Conservation (phyloP, 2,888 invertebrate species). For the Erebia epiphron region DNA sequence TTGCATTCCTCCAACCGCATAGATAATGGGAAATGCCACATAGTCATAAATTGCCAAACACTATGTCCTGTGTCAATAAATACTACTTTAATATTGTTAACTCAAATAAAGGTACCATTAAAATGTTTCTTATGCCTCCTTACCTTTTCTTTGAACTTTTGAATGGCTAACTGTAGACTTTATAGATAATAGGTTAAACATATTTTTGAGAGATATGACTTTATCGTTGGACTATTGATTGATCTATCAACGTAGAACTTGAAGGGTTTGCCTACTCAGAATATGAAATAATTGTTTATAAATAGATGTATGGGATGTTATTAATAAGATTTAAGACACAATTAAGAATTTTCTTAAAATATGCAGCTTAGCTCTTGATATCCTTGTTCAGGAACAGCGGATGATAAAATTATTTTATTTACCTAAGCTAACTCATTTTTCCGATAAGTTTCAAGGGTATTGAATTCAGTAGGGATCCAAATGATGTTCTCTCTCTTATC, state of each 20-base stretch:
- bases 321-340: too few species aligned
- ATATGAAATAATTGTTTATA: too few species aligned
- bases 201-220: neutral
- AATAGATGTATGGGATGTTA: too few species aligned
- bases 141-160: neutral
- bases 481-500: too few species aligned
- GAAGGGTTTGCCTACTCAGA: too few species aligned
- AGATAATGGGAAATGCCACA: constrained; percentile 75
- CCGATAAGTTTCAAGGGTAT: too few species aligned
- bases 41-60: constrained; percentile 61
- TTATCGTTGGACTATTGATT: neutral
- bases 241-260: neutral
- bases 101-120: neutral
- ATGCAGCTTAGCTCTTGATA: too few species aligned
- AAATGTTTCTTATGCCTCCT: neutral
- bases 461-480: too few species aligned
- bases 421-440: neutral
- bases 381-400: too few species aligned
- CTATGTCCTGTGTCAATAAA: constrained; percentile 51
- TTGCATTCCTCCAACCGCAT: constrained; percentile 55
- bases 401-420: too few species aligned
- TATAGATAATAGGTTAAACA: neutral
- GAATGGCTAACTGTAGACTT: neutral
- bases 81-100: constrained; percentile 38
- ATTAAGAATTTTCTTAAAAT: too few species aligned